Evolutionary conservation across 1,140 invertebrate genomes (phyloP).

Genomic region (Colletes gigas): DNA sequence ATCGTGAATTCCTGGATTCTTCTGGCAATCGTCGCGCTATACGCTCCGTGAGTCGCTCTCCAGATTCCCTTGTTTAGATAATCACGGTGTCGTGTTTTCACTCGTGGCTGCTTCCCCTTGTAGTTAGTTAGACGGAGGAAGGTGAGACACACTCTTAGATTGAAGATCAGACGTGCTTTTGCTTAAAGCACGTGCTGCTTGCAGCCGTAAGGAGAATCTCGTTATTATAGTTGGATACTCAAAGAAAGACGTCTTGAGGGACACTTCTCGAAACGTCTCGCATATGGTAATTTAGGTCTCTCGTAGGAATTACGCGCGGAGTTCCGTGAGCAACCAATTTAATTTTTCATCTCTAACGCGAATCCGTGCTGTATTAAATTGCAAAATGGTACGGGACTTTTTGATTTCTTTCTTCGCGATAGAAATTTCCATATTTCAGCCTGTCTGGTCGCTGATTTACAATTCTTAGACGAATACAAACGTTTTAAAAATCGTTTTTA

Average conservation of each 20-base stretch:
- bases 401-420: too few species aligned
- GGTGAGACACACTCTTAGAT: conserved; percentile 28
- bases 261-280: too few species aligned
- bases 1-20: conserved; percentile 13
- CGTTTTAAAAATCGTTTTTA: too few species aligned
- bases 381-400: too few species aligned
- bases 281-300: background rate
- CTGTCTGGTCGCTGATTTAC: too few species aligned
- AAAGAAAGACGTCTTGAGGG: conserved; percentile 21
- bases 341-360: too few species aligned
- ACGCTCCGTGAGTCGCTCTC: background rate
- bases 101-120: conserved; percentile 21
- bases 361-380: too few species aligned
- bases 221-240: conserved; percentile 40
- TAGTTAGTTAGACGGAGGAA: conserved; percentile 22
- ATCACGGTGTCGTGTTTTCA: conserved; percentile 33
- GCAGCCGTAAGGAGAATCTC: conserved; percentile 15
- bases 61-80: conserved; percentile 23
- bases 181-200: conserved; percentile 29
- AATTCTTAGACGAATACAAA: too few species aligned
- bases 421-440: too few species aligned
- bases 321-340: background rate
- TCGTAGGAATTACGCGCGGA: background rate
- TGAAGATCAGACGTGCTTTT: conserved; percentile 46
- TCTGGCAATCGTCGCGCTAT: background rate